Percentiles rank a stretch among this genome's conserved stretches.
Conservation (phyloP, 92 coral and sea anemone species). For the Blastomussa wellsi region DNA sequence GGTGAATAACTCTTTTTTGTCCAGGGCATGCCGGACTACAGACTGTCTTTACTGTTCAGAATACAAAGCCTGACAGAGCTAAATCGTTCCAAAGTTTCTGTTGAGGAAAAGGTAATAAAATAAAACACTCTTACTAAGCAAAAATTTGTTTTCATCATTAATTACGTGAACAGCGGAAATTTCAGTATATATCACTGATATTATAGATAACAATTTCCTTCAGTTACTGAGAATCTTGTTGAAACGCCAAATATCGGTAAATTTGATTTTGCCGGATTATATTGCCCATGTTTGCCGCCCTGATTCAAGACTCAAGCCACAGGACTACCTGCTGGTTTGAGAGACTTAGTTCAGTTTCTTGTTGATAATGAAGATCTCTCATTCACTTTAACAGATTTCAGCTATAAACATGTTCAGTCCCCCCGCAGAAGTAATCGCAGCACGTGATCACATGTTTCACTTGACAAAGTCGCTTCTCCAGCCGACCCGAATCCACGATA, state of each 20-base stretch:
- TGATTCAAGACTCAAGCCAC: too few species aligned
- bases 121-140: too few species aligned
- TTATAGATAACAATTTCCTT: background rate
- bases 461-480: constrained; percentile 90
- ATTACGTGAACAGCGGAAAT: background rate
- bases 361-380: background rate
- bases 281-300: too few species aligned
- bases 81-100: constrained; percentile 74
- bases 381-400: constrained; percentile 63
- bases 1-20: background rate
- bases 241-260: background rate
- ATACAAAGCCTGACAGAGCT: constrained; percentile 79
- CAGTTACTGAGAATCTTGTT: background rate
- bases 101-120: constrained; percentile 96
- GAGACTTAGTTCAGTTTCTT: background rate
- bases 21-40: constrained; percentile 96
- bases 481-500: constrained; percentile 85
- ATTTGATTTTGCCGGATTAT: too few species aligned
- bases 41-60: constrained; percentile 88
- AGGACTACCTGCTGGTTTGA: too few species aligned
- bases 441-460: constrained; percentile 99
- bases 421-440: constrained; percentile 89
- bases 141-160: background rate
- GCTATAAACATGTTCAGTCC: constrained; percentile 94
- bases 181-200: background rate